Evolutionary conservation across 2,113 vertebrate genomes (phyloP).

Genomic region (Ifrita kowaldi): DNA sequence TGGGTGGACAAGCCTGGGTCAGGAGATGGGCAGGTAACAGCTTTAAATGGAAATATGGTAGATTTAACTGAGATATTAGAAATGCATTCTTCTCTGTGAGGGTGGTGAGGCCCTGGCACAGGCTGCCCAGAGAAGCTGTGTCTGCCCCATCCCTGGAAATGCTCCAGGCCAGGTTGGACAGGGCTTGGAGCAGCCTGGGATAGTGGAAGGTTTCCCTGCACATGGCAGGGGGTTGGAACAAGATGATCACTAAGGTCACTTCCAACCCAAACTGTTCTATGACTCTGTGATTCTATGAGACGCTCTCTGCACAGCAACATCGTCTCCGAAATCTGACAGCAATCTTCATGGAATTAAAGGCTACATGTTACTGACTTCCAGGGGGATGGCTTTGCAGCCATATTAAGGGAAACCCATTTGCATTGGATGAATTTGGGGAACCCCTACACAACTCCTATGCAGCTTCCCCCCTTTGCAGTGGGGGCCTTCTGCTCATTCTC

Average conservation of each 20-base stretch:
- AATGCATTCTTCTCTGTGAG: neutral
- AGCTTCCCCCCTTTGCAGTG: neutral
- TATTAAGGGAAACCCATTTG: neutral
- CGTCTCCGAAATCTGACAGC: neutral
- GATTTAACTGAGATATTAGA: neutral
- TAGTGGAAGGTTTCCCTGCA: neutral
- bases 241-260: neutral
- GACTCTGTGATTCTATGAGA: neutral
- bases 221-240: neutral
- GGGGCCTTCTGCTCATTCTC: neutral
- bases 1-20: too few species aligned
- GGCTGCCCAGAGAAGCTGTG: neutral
- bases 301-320: neutral
- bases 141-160: neutral
- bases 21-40: too few species aligned
- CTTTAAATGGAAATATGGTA: neutral
- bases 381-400: neutral
- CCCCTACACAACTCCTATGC: too few species aligned
- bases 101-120: neutral
- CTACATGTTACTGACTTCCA: neutral
- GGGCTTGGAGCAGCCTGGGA: neutral
- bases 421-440: neutral
- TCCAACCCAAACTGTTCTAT: neutral
- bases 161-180: accelerated
- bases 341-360: neutral